phyloP scores from a whole-genome alignment of 2,888 invertebrate genomes.

The Norana najaformis region DNA sequence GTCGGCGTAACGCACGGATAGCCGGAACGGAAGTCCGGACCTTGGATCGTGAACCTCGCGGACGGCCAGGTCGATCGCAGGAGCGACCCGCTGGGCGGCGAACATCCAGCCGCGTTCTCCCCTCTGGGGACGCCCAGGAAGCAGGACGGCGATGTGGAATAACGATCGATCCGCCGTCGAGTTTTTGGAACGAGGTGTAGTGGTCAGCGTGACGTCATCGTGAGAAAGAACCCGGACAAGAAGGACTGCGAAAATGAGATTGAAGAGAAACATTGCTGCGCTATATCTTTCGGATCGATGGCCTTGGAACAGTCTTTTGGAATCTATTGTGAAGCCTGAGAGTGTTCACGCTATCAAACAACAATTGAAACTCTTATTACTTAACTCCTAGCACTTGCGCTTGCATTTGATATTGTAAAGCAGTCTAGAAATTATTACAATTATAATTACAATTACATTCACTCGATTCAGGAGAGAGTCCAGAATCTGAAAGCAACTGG shows the following conservation, averaged over 20 bases:
- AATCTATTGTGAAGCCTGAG: no score
- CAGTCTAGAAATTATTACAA: no score
- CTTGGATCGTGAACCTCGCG: conserved; percentile 17
- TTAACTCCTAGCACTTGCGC: no score
- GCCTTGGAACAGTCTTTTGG: no score
- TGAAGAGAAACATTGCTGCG: not conserved
- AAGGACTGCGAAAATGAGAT: not conserved
- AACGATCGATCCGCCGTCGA: not conserved
- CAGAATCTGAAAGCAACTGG: no score
- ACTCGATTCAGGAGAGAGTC: no score
- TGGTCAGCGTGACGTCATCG: conserved; percentile 1
- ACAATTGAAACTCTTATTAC: no score
- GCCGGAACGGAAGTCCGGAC: not conserved
- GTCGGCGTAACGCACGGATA: conserved; percentile 44
- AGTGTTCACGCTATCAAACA: no score
- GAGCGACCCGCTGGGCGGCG: conserved; percentile 33
- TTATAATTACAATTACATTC: no score
- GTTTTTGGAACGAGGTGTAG: not conserved
- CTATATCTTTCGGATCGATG: not conserved
- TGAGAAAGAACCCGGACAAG: not conserved
- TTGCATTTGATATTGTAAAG: no score
- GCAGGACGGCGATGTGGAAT: conserved; percentile 30
- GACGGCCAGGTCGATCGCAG: conserved; percentile 37
- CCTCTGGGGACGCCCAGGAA: conserved; percentile 27
- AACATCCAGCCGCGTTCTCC: conserved; percentile 20